Conservation (phyloP, 2,113 vertebrate species). For the Stegostoma tigrinum region DNA sequence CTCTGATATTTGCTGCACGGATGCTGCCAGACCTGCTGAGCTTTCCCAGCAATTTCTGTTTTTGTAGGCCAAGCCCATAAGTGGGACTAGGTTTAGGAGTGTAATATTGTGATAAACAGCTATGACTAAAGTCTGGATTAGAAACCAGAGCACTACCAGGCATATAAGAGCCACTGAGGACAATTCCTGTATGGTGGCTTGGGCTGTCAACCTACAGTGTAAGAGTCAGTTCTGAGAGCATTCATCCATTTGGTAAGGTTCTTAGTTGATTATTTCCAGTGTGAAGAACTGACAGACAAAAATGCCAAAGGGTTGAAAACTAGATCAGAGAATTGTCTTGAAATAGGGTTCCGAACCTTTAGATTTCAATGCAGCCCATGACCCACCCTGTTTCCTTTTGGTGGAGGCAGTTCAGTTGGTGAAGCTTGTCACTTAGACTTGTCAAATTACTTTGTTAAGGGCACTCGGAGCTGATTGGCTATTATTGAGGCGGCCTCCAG, state of each 20-base stretch:
- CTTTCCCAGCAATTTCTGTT: too few species aligned
- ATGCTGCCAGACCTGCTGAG: too few species aligned
- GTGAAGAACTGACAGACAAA: background rate
- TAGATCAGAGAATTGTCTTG: background rate
- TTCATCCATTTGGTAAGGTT: background rate
- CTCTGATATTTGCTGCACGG: too few species aligned
- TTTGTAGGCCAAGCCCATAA: too few species aligned
- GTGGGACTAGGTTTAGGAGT: background rate
- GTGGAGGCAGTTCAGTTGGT: background rate
- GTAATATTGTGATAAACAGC: background rate
- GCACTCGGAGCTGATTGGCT: background rate
- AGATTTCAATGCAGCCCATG: too few species aligned
- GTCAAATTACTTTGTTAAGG: background rate
- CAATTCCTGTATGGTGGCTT: background rate
- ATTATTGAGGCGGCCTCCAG: background rate
- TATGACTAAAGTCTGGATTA: background rate
- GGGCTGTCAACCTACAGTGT: background rate
- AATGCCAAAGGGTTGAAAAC: background rate
- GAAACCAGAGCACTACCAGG: too few species aligned
- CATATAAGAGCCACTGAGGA: background rate
- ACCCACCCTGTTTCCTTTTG: background rate
- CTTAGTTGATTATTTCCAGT: background rate
- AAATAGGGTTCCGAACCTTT: background rate
- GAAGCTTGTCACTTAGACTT: background rate
- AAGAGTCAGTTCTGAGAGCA: background rate